phyloP scores from a whole-genome alignment of 2,113 vertebrate species.

The Alligator mississippiensis region DNA sequence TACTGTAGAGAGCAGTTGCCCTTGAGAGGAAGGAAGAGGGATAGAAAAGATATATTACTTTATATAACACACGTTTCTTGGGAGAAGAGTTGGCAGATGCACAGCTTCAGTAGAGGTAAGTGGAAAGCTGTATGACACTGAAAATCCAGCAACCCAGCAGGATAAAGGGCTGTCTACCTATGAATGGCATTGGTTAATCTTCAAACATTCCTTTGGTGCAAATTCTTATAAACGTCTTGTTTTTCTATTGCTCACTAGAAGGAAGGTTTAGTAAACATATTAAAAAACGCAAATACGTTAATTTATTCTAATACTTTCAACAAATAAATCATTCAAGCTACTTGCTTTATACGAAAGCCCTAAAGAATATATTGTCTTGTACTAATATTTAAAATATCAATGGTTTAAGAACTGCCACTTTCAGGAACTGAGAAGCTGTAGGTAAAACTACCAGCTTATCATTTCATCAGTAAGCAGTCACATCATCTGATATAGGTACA shows the following conservation, averaged over 20 bases:
- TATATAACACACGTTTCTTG: conserved; percentile 50
- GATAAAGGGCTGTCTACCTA: neutral
- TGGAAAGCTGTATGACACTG: conserved; percentile 34
- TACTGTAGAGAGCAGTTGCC: conserved; percentile 78
- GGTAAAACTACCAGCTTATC: neutral
- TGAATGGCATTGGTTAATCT: accelerated
- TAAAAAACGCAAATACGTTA: conserved; percentile 76
- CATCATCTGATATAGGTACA: conserved; percentile 17
- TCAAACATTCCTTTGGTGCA: accelerated
- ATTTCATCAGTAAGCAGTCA: conserved; percentile 4
- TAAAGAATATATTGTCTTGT: conserved; percentile 58
- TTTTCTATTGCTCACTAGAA: conserved; percentile 26
- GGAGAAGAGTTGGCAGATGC: conserved; percentile 65
- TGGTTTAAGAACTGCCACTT: conserved; percentile 54
- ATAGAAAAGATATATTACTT: conserved; percentile 23
- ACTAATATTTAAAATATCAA: conserved; percentile 69
- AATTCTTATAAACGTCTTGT: conserved; percentile 39
- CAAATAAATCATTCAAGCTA: conserved; percentile 71
- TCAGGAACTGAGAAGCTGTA: conserved; percentile 28
- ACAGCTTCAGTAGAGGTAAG: conserved; percentile 68
- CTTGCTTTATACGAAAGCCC: conserved; percentile 66
- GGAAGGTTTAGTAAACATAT: conserved; percentile 68
- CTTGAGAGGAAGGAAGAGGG: conserved; percentile 68
- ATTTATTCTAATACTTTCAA: conserved; percentile 76
- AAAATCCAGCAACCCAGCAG: conserved; percentile 34